Evolutionary conservation across 2,797 vertebrate species (phyloP), one percentile per base, ranked within the genome.

Genomic region (Channallabes apus): DNA sequence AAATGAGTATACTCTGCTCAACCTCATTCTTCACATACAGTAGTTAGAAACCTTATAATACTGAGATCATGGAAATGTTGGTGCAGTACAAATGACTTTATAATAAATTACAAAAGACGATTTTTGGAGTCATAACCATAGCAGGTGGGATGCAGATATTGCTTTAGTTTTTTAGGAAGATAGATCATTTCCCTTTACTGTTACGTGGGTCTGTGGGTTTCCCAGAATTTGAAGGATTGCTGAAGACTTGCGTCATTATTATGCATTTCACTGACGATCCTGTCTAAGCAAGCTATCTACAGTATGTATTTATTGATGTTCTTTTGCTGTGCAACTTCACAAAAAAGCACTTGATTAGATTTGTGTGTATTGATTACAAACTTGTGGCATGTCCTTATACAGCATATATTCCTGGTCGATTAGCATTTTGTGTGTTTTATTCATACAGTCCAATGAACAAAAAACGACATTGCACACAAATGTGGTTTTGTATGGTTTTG

Each of bases 121-220:
- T 35, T 22, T 15, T 22, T n/a, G n/a, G 15, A 78, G 9, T 56
- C 17, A 32, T 78, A 20, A 58, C 69, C 64, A 18, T 79, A 67
- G 58, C 82, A 85, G 38, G 71, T 69, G 29, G n/a, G 35, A 85
- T 84, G 62, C 24, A 35, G 73, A 8, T 69, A 64, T 82, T 38
- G 29, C 46, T 22, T 86, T 62, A 67, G 64, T 79, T 85, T 54
- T 54, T 85, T 77, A 59, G 83, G 76, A 83, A n/a, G 83, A 86
- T 56, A 59, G 80, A 84, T 89, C 64, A 82, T 38, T 77, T 67
- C 80, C 67, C 58, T 8, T 62, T 84, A 32, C 78, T 24, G 29
- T 82, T 86, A 85, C 67, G 80, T 64, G 72, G 77, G 75, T 86
- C 72, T 81, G 59, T 82, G 59, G 72, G 41, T 32, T 65, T 38